These are phyloP conservation scores for Drosophila subsilvestris DNA, from an alignment of 2,888 invertebrate species.

Conservation along the genomic window DNA sequence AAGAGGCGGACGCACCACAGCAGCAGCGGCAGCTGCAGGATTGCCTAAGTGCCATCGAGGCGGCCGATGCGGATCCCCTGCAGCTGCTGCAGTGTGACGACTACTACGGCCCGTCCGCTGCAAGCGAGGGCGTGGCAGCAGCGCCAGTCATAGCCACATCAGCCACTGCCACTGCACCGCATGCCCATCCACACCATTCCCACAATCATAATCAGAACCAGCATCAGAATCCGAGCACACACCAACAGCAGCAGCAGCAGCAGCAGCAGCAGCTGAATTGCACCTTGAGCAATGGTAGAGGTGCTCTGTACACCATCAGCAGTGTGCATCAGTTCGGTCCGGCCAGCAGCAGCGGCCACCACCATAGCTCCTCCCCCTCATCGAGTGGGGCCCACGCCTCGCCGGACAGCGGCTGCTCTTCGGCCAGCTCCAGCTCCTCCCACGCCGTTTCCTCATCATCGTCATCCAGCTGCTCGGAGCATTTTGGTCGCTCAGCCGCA, in stretches of 20 bases:
- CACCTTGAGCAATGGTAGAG: constrained; percentile 82
- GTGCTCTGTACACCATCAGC: constrained; percentile 82
- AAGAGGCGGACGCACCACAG: constrained; percentile 27
- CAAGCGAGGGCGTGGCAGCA: constrained; percentile 23
- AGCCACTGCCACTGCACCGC: constrained; percentile 14
- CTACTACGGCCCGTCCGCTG: constrained; percentile 49
- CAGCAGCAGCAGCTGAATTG: constrained; percentile 59
- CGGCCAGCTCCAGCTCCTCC: constrained; percentile 59
- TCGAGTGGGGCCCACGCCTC: constrained; percentile 67
- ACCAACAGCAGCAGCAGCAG: constrained; percentile 44
- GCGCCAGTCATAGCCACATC: constrained; percentile 20
- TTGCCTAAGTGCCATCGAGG: constrained; percentile 74
- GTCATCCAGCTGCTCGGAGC: constrained; percentile 70
- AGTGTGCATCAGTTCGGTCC: constrained; percentile 82
- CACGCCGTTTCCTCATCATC: constrained; percentile 64
- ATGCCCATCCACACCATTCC: constrained; percentile 22
- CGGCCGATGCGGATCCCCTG: constrained; percentile 73
- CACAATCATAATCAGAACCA: constrained; percentile 16
- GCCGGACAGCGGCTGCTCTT: constrained; percentile 74
- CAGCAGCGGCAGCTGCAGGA: constrained; percentile 55
- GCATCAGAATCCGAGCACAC: constrained; percentile 29
- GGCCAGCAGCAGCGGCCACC: constrained; percentile 71
- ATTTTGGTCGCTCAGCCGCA: constrained; percentile 52
- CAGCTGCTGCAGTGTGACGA: constrained; percentile 71
- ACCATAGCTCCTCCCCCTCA: constrained; percentile 55